Evolutionary conservation across 2,888 invertebrate genomes (phyloP), one percentile per base, ranked within the genome.

Genomic region (Sipunculus nudus): DNA sequence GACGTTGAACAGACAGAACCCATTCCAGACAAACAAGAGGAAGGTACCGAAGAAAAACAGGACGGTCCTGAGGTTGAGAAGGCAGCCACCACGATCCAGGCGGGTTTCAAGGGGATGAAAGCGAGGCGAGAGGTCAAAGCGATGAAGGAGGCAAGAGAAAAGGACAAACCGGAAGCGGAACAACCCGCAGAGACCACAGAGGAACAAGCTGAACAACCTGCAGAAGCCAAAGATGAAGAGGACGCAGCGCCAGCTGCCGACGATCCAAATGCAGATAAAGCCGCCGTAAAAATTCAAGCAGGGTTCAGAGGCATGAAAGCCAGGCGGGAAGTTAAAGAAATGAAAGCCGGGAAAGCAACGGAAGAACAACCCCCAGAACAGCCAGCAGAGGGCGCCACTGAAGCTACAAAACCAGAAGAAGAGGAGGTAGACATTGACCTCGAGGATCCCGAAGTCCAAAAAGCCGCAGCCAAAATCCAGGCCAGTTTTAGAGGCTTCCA

Each of bases 371-470:
- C n/a, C n/a, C n/a, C n/a, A n/a, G n/a, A n/a, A n/a, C 5, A 71
- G 77, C 48, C 80, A 80, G 59, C 79, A 81, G 61, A 76, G 75
- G 23, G 82, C 81, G 2, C 80, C 82, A 21, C 65, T 77, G 10
- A 74, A 65, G 48, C 81, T 82, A 38, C 82, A 82, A 72, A 77
- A 80, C 23, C 76, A 80, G 68, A 35, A 6, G 66, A 65, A 13
- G 67, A 67, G 29, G 67, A 61, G 38, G 35, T 70, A 25, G 69
- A 70, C 39, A 68, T 68, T 38, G 69, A 69, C 40, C 52, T 67
- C 41, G 46, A 43, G 49, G 67, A 71, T 29, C 59, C 65, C 3
- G 61, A 71, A 21, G 53, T 64, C 6, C 59, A 57, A 19, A 71
- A 75, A 21, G 81, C 81, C 0, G 79, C 80, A 4, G 56, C 72